These are phyloP conservation scores for Phoenicopterus ruber DNA, from an alignment of 2,113 vertebrate species.

Conservation along the genomic window DNA sequence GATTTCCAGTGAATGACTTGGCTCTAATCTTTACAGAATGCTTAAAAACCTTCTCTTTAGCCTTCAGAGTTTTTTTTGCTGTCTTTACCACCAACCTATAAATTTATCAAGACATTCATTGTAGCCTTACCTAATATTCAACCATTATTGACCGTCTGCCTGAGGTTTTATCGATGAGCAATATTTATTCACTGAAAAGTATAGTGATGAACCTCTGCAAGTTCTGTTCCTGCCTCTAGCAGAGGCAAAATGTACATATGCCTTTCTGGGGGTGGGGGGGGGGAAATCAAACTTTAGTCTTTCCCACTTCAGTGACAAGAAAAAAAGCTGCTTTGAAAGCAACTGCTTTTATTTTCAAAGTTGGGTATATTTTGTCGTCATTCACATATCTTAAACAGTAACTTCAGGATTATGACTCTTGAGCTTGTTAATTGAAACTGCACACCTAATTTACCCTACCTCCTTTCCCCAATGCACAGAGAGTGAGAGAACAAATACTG, in stretches of 20 bases:
- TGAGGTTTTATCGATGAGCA: neutral
- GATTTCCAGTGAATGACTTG: neutral
- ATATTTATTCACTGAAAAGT: constrained; percentile 22
- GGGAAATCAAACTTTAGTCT: no score
- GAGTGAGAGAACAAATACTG: neutral
- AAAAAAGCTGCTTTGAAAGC: neutral
- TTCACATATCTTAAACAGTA: neutral
- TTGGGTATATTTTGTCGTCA: neutral
- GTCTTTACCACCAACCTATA: neutral
- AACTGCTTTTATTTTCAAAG: neutral
- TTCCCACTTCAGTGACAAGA: neutral
- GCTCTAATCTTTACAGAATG: neutral
- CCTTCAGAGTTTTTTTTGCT: neutral
- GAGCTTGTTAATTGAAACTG: neutral
- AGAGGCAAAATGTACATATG: neutral
- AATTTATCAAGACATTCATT: neutral
- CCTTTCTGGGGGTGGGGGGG: no score
- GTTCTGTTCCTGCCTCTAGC: neutral
- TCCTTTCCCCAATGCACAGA: neutral
- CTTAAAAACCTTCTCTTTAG: neutral
- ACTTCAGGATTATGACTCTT: neutral
- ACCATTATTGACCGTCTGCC: neutral
- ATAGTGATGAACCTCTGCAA: neutral
- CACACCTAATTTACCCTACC: neutral
- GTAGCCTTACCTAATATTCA: constrained; percentile 23